Evolutionary conservation across 2,797 vertebrate genomes (phyloP), one percentile per base, ranked within the genome.

Genomic region (Orestias chungarensis): DNA sequence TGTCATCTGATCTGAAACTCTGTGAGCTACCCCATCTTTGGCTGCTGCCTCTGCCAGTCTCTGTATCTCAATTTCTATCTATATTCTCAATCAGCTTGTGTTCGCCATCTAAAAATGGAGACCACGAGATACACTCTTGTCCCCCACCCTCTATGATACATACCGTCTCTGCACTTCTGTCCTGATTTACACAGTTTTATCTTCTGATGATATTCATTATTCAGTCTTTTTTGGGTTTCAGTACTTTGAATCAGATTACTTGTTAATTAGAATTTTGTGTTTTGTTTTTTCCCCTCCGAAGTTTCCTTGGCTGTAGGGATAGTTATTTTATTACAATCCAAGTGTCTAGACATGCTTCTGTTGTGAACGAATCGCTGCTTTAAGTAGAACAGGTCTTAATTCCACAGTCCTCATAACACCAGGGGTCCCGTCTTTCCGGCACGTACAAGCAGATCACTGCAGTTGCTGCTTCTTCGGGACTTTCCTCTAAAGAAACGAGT

Each of bases 1-100:
- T 47, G 79, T 81, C 85, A 89, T 83, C 83, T 81, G 74, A 90
- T 86, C 74, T 83, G 73, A 76, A 84, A 68, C 80, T 76, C 79
- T 73, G 83, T 71, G 66, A 44, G 74, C 84, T 77, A 61, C 80
- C 87, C 85, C 85, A 79, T 86, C 89, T 81, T 68, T 75, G 65
- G 68, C 72, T 75, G 70, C 70, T 52, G 73, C 68, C 78, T 77
- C 76, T 76, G 64, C 68, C 57, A 40, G 46, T 82, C 81, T 67
- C 1, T 17, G 27, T 25, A 76, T 88, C 89, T 85, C 72, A 73
- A 11, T 76, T 81, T 79, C 64, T 73, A 72, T 82, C 74, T 78
- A 54, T 73, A 64, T 70, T 25, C 27, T 78, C 66, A 54, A 35
- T 75, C 75, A 42, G 73, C 31, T 46, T 31, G 61, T 62, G 49